phyloP scores from a whole-genome alignment of 2,888 invertebrate species.

The Plusia festucae region DNA sequence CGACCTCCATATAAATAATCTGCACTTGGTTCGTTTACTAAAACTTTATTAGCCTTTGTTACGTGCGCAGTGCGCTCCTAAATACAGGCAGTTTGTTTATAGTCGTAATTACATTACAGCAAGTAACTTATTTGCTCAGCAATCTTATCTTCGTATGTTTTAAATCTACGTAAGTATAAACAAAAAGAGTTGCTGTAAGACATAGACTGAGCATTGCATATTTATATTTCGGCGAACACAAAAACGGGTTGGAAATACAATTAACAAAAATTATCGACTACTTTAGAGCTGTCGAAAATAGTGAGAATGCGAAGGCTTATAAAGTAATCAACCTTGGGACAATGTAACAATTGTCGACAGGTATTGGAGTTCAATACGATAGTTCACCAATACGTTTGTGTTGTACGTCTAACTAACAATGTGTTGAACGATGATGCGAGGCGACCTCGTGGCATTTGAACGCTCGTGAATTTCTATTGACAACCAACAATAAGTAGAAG shows the following conservation, averaged over 20 bases:
- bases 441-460: constrained; percentile 58
- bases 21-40: constrained; percentile 64
- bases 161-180: constrained; percentile 48
- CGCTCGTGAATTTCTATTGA: constrained; percentile 56
- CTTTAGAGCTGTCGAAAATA: constrained; percentile 43
- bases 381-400: constrained; percentile 59
- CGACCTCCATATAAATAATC: constrained; percentile 77
- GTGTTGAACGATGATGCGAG: constrained; percentile 52
- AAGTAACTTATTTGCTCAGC: constrained; percentile 36
- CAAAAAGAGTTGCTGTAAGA: constrained; percentile 44
- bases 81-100: constrained; percentile 43
- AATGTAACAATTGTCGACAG: constrained; percentile 67
- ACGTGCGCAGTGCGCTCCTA: constrained; percentile 47
- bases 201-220: constrained; percentile 36
- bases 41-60: constrained; percentile 66
- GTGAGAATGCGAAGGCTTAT: constrained; percentile 41
- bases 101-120: constrained; percentile 34
- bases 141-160: constrained; percentile 48
- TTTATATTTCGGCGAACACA: constrained; percentile 33
- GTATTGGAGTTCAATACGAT: constrained; percentile 56
- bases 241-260: constrained; percentile 34
- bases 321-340: constrained; percentile 67
- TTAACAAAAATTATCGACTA: constrained; percentile 30
- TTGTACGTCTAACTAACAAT: constrained; percentile 49
- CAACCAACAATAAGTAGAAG: constrained; percentile 33